These are phyloP conservation scores for Megaustenia siamemsis DNA, from an alignment of 2,888 invertebrate species.

Conservation along the genomic window DNA sequence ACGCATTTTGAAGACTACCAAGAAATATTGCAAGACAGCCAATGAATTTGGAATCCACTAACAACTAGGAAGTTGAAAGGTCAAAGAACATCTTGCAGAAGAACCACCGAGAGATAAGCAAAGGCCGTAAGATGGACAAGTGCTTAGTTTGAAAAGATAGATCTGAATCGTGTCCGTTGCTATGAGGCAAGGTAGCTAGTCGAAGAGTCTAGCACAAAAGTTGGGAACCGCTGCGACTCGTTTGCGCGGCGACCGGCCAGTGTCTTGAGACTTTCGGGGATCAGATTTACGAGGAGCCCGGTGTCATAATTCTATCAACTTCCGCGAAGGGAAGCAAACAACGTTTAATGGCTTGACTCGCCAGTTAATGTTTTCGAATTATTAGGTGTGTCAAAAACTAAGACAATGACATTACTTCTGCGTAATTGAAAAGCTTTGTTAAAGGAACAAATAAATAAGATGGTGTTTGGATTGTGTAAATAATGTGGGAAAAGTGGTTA, in stretches of 20 bases:
- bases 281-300: conserved; percentile 31
- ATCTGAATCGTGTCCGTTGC: too few relatives aligned
- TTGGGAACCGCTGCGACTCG: too few relatives aligned
- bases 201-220: too few relatives aligned
- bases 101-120: too few relatives aligned
- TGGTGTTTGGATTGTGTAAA: background rate
- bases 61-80: too few relatives aligned
- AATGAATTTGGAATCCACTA: too few relatives aligned
- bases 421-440: conserved; percentile 41
- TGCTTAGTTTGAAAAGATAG: too few relatives aligned
- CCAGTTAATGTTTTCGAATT: conserved; percentile 17
- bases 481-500: conserved; percentile 23
- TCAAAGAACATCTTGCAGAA: too few relatives aligned
- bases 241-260: background rate
- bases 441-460: background rate
- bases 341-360: background rate
- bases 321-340: background rate
- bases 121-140: too few relatives aligned
- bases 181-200: too few relatives aligned
- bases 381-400: conserved; percentile 24
- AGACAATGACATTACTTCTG: conserved; percentile 37
- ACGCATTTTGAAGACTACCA: too few relatives aligned
- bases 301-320: conserved; percentile 44
- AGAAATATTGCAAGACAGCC: too few relatives aligned
- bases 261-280: background rate